Evolutionary conservation across 2,797 vertebrate genomes (phyloP).

Genomic region (Carcharodon carcharias): DNA sequence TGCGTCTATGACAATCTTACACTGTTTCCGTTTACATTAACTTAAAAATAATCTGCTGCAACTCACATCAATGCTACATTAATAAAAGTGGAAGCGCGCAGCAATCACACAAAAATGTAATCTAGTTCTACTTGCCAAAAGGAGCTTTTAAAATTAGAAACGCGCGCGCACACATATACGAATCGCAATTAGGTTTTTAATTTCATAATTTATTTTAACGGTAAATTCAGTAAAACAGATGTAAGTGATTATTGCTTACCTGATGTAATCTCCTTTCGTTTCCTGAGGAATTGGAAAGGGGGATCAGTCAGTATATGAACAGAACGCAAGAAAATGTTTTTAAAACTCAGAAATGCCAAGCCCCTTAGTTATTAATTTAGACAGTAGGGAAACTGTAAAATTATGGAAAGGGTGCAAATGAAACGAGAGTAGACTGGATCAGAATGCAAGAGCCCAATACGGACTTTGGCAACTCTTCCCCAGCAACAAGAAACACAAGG

Average conservation of each 20-base stretch:
- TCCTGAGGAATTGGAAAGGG: constrained; percentile 67
- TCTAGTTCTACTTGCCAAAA: not conserved
- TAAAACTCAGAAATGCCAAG: not conserved
- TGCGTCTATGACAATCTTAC: not conserved
- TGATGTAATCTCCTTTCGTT: constrained; percentile 81
- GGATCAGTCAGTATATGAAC: not conserved
- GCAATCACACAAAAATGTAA: not conserved
- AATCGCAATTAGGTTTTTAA: not conserved
- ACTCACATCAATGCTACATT: not conserved
- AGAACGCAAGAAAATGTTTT: not conserved
- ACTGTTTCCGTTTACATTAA: constrained; percentile 57
- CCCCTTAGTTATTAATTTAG: not conserved
- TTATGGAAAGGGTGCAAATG: not conserved
- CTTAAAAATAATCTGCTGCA: not conserved
- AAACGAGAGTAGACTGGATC: not conserved
- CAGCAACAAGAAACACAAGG: not conserved
- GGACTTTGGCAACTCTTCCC: not conserved
- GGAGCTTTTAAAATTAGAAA: constrained; percentile 33
- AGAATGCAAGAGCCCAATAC: not conserved
- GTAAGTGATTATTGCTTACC: constrained; percentile 57
- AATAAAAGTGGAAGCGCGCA: not conserved
- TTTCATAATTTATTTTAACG: not conserved
- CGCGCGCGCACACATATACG: not conserved
- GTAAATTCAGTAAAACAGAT: not conserved
- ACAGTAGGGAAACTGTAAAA: too few species aligned